Evolutionary conservation across 2,113 vertebrate genomes (phyloP).

Genomic region (Pycnonotus jocosus): DNA sequence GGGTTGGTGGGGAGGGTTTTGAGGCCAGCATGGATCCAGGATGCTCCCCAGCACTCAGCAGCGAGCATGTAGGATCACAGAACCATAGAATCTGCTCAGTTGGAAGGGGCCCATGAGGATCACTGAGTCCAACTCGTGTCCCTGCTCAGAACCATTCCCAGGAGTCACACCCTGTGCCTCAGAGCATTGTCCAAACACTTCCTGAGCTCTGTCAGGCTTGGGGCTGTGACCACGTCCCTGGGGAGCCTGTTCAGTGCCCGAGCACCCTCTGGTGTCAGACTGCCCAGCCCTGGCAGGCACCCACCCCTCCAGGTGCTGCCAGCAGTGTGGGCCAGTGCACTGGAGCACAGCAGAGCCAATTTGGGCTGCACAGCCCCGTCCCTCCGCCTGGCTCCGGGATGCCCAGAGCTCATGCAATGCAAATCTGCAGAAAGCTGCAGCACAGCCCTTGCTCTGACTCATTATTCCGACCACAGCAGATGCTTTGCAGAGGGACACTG

Average conservation of each 20-base stretch:
- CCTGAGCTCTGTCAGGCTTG: neutral
- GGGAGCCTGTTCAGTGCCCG: neutral
- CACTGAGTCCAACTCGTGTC: neutral
- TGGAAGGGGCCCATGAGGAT: neutral
- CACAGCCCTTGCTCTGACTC: neutral
- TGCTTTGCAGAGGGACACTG: conserved; percentile 32
- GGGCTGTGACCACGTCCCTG: neutral
- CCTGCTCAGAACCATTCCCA: neutral
- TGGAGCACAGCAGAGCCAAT: neutral
- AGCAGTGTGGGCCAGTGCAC: rapidly evolving
- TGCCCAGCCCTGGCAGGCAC: neutral
- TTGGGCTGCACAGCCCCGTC: neutral
- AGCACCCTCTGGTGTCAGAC: neutral
- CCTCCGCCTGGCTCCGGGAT: neutral
- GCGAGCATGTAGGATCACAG: rapidly evolving
- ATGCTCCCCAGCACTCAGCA: neutral
- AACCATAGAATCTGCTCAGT: neutral
- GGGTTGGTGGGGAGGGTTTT: neutral
- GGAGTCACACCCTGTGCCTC: neutral
- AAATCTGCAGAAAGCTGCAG: neutral
- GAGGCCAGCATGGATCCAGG: neutral
- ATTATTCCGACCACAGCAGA: neutral
- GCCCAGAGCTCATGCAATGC: neutral
- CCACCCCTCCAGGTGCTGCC: neutral
- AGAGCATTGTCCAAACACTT: neutral